These are phyloP conservation scores for Gymnodraco acuticeps DNA, from an alignment of 2,797 vertebrate genomes.

Conservation along the genomic window DNA sequence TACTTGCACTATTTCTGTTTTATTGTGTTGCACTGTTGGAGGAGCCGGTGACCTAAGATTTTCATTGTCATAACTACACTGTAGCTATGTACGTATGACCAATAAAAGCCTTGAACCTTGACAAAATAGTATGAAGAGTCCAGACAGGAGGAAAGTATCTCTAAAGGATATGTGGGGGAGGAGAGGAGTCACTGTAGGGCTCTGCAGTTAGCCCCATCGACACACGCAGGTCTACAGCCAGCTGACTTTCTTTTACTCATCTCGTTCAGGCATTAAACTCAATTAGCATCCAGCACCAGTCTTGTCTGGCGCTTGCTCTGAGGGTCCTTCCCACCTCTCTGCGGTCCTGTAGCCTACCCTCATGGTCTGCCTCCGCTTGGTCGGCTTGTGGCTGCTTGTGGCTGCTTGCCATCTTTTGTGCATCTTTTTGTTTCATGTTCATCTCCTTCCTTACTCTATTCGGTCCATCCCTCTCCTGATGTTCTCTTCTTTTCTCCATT, in stretches of 20 bases:
- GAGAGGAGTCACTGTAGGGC: neutral
- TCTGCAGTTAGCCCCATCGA: neutral
- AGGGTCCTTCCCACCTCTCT: neutral
- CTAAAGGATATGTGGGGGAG: too few relatives aligned
- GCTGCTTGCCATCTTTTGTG: neutral
- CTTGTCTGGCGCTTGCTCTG: neutral
- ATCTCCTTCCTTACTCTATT: neutral
- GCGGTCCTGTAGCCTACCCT: too few relatives aligned
- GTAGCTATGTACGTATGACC: too few relatives aligned
- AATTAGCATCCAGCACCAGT: neutral
- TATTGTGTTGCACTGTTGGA: too few relatives aligned
- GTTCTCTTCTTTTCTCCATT: neutral
- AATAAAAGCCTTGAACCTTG: too few relatives aligned
- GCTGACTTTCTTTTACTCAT: slow-evolving; percentile 5
- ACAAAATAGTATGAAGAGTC: too few relatives aligned
- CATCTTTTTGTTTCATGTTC: too few relatives aligned
- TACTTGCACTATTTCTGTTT: too few relatives aligned
- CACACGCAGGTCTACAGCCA: neutral
- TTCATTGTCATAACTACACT: too few relatives aligned
- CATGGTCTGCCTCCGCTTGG: neutral
- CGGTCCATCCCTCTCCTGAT: too few relatives aligned
- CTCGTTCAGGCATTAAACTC: neutral
- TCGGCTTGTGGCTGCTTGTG: neutral
- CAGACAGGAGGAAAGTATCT: too few relatives aligned
- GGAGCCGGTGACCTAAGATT: too few relatives aligned